phyloP scores from a whole-genome alignment of 2,797 vertebrate genomes.

The Erethizon dorsatum region DNA sequence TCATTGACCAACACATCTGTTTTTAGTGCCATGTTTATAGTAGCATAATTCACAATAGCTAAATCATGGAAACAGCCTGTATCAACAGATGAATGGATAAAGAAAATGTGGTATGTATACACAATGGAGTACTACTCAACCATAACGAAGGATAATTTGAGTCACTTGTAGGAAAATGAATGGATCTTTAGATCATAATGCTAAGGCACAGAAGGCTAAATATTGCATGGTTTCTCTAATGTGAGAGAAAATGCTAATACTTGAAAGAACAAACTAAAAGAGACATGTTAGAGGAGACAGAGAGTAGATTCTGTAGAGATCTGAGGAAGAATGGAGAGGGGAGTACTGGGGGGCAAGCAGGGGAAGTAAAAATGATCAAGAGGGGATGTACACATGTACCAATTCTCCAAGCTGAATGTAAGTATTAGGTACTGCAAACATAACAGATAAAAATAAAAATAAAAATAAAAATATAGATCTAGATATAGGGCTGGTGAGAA shows the following conservation, averaged over 20 bases:
- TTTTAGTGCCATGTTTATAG: neutral
- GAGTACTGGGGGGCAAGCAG: neutral
- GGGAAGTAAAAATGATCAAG: neutral
- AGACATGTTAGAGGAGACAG: neutral
- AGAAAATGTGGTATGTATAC: neutral
- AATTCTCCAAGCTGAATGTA: neutral
- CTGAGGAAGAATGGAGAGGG: neutral
- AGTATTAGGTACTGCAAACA: neutral
- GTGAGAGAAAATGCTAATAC: neutral
- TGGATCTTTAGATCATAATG: neutral
- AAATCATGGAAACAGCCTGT: neutral
- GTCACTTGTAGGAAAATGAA: neutral
- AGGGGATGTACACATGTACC: neutral
- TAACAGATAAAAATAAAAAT: neutral
- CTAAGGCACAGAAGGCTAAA: neutral
- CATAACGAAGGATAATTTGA: neutral
- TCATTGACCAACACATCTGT: neutral
- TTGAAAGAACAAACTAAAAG: neutral
- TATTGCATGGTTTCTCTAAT: neutral
- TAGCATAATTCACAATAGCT: neutral
- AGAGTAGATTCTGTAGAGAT: neutral
- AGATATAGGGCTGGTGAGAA: neutral
- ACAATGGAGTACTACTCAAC: neutral
- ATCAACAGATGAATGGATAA: neutral
- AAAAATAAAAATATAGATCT: neutral